Evolutionary conservation across 2,888 invertebrate species (phyloP).

Genomic region (Brachylomia viminalis): DNA sequence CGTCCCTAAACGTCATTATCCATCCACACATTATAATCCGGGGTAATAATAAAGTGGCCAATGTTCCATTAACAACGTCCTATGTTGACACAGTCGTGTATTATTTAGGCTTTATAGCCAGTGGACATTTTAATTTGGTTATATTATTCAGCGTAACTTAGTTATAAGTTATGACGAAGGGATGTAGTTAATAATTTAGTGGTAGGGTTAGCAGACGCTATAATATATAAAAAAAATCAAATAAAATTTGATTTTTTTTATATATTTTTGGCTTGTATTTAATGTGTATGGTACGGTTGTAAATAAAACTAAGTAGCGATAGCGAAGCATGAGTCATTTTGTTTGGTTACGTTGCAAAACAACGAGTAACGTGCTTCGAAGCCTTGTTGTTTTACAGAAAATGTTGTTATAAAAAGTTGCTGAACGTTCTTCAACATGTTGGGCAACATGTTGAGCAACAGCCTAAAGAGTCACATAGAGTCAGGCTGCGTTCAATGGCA

Average conservation of each 20-base stretch:
- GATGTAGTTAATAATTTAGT: slow-evolving; percentile 28
- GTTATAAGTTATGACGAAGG: slow-evolving; percentile 48
- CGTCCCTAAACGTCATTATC: slow-evolving; percentile 46
- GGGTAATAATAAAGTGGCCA: slow-evolving; percentile 52
- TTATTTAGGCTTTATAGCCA: slow-evolving; percentile 42
- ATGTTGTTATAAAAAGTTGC: not conserved
- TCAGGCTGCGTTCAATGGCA: not conserved
- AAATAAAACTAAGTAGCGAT: not conserved
- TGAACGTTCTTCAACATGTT: not conserved
- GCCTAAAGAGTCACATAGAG: not conserved
- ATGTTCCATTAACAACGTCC: slow-evolving; percentile 54
- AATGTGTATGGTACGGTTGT: not conserved
- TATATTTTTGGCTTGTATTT: slow-evolving; percentile 15
- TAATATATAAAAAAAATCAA: too few species aligned
- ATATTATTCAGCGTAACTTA: slow-evolving; percentile 35
- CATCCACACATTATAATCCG: slow-evolving; percentile 47
- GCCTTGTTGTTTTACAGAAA: not conserved
- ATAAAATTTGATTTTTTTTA: too few species aligned
- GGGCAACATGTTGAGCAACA: not conserved
- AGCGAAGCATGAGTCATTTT: not conserved
- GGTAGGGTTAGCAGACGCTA: slow-evolving; percentile 4
- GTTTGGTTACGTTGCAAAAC: not conserved
- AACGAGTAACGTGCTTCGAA: too few species aligned
- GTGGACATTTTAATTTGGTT: slow-evolving; percentile 54
- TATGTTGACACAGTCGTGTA: slow-evolving; percentile 38